phyloP scores from a whole-genome alignment of 2,797 vertebrate species.

The Chrysocyon brachyurus region DNA sequence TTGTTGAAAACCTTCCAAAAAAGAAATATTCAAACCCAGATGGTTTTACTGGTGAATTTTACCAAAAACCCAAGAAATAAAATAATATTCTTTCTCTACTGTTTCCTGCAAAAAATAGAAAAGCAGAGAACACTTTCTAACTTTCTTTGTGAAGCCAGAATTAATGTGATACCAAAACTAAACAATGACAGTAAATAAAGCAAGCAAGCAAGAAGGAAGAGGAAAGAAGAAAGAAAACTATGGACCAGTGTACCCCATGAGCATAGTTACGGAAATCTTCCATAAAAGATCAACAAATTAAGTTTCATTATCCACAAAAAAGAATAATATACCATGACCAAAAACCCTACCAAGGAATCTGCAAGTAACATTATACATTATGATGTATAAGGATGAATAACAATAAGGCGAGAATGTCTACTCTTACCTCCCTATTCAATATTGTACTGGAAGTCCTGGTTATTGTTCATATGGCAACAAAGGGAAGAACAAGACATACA shows the following conservation, averaged over 20 bases:
- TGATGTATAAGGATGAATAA: neutral
- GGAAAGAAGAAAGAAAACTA: neutral
- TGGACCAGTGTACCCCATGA: neutral
- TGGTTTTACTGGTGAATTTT: slow-evolving; percentile 11
- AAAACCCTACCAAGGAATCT: neutral
- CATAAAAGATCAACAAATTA: neutral
- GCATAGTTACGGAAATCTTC: neutral
- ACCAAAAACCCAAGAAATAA: slow-evolving; percentile 28
- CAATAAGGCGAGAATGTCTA: neutral
- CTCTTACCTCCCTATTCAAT: neutral
- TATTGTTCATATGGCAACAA: neutral
- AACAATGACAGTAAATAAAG: neutral
- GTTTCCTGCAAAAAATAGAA: neutral
- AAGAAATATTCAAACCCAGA: neutral
- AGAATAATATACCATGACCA: neutral
- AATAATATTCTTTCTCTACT: neutral
- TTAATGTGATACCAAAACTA: slow-evolving; percentile 41
- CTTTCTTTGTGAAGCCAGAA: slow-evolving; percentile 34
- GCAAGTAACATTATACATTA: neutral
- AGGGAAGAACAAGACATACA: neutral
- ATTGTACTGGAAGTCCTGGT: neutral
- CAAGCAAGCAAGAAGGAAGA: neutral
- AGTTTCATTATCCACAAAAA: neutral
- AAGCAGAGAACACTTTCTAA: neutral
- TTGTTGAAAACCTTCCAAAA: neutral